Conservation (phyloP, 2,888 invertebrate species). For the Protodeltote pygarga region DNA sequence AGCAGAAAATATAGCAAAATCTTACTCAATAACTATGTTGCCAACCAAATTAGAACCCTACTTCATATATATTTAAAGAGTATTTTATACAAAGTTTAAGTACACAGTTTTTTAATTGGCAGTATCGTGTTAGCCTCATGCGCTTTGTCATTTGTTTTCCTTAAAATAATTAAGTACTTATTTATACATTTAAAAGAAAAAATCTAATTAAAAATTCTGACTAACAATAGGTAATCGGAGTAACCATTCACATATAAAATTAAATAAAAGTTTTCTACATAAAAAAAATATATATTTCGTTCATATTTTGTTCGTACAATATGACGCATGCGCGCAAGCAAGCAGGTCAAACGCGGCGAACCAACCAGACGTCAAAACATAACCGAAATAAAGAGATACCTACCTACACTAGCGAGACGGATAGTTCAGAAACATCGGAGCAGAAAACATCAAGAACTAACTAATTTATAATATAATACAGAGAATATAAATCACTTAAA, state of each 20-base stretch:
- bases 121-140: slow-evolving; percentile 73
- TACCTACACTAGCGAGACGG: slow-evolving; percentile 46
- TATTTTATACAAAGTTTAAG: slow-evolving; percentile 51
- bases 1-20: slow-evolving; percentile 27
- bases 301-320: slow-evolving; percentile 41
- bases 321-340: not conserved
- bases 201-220: slow-evolving; percentile 74
- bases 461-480: slow-evolving; percentile 77
- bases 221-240: slow-evolving; percentile 84
- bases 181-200: slow-evolving; percentile 62
- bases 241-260: slow-evolving; percentile 69
- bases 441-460: slow-evolving; percentile 54
- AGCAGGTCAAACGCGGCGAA: not conserved
- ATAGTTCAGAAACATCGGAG: slow-evolving; percentile 45
- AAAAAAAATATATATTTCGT: slow-evolving; percentile 46
- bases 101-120: slow-evolving; percentile 44
- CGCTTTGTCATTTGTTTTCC: slow-evolving; percentile 76
- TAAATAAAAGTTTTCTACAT: slow-evolving; percentile 48
- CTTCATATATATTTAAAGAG: slow-evolving; percentile 42
- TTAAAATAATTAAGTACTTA: slow-evolving; percentile 67
- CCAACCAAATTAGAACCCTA: slow-evolving; percentile 34
- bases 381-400: slow-evolving; percentile 46
- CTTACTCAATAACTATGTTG: slow-evolving; percentile 40
- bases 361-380: slow-evolving; percentile 43
- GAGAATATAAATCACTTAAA: slow-evolving; percentile 80